These are phyloP conservation scores for Percina caprodes DNA, from an alignment of 2,113 vertebrate genomes.

Conservation along the genomic window DNA sequence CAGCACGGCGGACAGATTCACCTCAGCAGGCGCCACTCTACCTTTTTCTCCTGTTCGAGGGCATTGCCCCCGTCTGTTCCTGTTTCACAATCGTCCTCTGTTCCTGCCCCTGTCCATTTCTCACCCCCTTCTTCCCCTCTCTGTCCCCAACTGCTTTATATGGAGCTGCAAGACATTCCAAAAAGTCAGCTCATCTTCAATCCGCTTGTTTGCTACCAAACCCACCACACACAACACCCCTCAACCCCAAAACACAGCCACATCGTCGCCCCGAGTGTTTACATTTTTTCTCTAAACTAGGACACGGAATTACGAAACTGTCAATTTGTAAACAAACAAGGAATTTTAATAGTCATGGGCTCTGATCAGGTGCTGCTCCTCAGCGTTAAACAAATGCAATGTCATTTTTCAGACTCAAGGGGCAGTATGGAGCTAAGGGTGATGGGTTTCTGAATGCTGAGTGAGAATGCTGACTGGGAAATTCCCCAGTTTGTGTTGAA, in stretches of 20 bases:
- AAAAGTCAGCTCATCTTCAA: background rate
- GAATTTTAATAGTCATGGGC: background rate
- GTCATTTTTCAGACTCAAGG: background rate
- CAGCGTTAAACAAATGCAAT: background rate
- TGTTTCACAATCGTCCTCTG: slow-evolving; percentile 52
- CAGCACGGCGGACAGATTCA: slow-evolving; percentile 74
- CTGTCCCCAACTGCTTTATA: slow-evolving; percentile 9
- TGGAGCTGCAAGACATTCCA: slow-evolving; percentile 18
- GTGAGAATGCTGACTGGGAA: slow-evolving; percentile 12
- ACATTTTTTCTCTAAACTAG: slow-evolving; percentile 38
- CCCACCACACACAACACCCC: background rate
- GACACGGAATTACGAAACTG: background rate
- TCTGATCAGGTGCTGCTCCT: background rate
- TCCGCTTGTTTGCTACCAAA: background rate
- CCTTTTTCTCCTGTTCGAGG: slow-evolving; percentile 54
- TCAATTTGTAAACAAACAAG: slow-evolving; percentile 9
- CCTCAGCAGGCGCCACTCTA: slow-evolving; percentile 78
- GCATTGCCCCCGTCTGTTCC: slow-evolving; percentile 68
- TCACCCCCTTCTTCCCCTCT: background rate
- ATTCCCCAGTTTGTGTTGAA: slow-evolving; percentile 22
- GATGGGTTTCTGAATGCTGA: background rate
- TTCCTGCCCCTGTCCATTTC: slow-evolving; percentile 7
- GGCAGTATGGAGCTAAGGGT: slow-evolving; percentile 27
- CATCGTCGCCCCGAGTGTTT: background rate
- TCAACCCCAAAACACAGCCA: background rate